Evolutionary conservation across 2,888 invertebrate species (phyloP), one percentile per base, ranked within the genome.

Genomic region (Tinea pellionella): DNA sequence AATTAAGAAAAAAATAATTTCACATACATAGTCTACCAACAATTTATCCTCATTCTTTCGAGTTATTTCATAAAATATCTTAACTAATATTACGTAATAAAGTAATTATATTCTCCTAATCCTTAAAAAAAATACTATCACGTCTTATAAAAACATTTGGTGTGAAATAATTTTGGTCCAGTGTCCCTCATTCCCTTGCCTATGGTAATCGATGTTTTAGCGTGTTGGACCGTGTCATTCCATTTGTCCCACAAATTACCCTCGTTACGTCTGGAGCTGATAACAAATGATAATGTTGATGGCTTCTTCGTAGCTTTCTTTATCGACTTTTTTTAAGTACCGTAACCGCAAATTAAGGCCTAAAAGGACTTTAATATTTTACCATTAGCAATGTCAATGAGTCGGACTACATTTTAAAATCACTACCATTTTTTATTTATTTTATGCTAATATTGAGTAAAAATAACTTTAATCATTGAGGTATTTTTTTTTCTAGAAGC

Each of bases 161-260:
- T 12, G 9, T 6, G 37, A 11, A 24, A 42, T 19, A 59, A 61
- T 61, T 51, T 16, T 57, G 6, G 12, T 30, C 2, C 55, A n/a
- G 16, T 24, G 60, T 19, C 32, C 24, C 51, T 42, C 24, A 37
- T n/a, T 64, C 67, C 64, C 65, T 16, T 13, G 64, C 67, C 42
- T 67, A 66, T 67, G 70, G 68, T 69, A 74, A 76, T 72, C 69
- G 69, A 72, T 71, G 70, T 73, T 68, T 67, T 64, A 63, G 63
- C 65, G 63, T 66, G 64, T 64, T 60, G 59, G 67, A 66, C 67
- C 68, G 66, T 69, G 68, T 69, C 68, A 65, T 66, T 64, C 71
- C 69, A 75, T 75, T 74, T 72, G 71, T 71, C 71, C 68, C 66
- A 64, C 69, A 69, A 74, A 73, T 73, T 68, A 65, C 65, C 68